Evolutionary conservation across 2,888 invertebrate species (phyloP).

Genomic region (Calliphora vomitoria): DNA sequence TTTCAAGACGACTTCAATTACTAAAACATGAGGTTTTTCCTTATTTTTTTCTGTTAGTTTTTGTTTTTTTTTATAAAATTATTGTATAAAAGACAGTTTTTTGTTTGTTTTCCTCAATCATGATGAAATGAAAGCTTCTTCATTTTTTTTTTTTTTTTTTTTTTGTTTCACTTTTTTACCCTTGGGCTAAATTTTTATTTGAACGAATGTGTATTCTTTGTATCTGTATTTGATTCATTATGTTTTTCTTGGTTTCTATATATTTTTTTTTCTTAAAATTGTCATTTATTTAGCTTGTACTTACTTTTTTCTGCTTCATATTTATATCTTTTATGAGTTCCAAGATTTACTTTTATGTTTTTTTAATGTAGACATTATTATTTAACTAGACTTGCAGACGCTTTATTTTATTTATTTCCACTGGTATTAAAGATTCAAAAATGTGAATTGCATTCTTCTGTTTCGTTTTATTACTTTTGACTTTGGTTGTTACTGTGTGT

Average conservation of each 20-base stretch:
- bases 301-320: slow-evolving; percentile 22
- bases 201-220: neutral
- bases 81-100: slow-evolving; percentile 12
- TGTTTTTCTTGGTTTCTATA: slow-evolving; percentile 17
- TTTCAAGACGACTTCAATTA: slow-evolving; percentile 46
- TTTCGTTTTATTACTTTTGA: slow-evolving; percentile 46
- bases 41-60: neutral
- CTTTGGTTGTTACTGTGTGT: neutral
- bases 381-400: slow-evolving; percentile 70
- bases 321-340: slow-evolving; percentile 57
- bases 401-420: slow-evolving; percentile 25
- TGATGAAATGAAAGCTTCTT: slow-evolving; percentile 56
- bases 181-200: slow-evolving; percentile 51
- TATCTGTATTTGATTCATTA: slow-evolving; percentile 9
- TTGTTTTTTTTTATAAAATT: neutral
- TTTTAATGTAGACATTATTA: slow-evolving; percentile 63
- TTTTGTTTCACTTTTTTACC: slow-evolving; percentile 25
- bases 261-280: slow-evolving; percentile 49
- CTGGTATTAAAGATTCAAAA: slow-evolving; percentile 32
- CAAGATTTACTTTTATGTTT: slow-evolving; percentile 64
- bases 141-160: slow-evolving; percentile 40
- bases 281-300: slow-evolving; percentile 46
- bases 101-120: slow-evolving; percentile 18
- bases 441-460: slow-evolving; percentile 46
- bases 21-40: slow-evolving; percentile 32